phyloP scores from a whole-genome alignment of 2,797 vertebrate genomes.

The Phoebastria nigripes region DNA sequence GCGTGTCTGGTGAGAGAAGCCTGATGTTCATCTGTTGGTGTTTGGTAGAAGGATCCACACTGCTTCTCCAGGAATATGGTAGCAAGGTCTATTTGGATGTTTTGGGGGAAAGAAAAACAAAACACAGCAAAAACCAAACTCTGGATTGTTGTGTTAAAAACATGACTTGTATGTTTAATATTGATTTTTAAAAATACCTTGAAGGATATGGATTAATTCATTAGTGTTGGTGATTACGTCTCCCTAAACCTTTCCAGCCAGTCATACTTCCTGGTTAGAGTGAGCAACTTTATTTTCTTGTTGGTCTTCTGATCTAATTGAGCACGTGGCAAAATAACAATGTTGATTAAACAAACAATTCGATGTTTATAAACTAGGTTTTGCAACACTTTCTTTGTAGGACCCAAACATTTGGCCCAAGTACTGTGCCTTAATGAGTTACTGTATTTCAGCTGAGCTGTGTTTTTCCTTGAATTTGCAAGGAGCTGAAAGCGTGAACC shows the following conservation, averaged over 20 bases:
- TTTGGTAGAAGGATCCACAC: not conserved
- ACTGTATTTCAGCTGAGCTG: not conserved
- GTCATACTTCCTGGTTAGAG: not conserved
- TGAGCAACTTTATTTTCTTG: not conserved
- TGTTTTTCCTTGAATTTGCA: not conserved
- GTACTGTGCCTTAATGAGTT: not conserved
- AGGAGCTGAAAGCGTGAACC: not conserved
- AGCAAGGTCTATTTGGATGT: not conserved
- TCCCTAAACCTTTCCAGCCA: not conserved
- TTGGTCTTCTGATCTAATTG: not conserved
- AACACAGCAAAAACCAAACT: not conserved
- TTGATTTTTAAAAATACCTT: not conserved
- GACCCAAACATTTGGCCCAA: not conserved
- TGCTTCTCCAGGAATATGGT: not conserved
- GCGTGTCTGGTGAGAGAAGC: not conserved
- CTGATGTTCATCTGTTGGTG: not conserved
- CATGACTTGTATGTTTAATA: not conserved
- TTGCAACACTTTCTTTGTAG: not conserved
- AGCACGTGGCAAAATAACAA: not conserved
- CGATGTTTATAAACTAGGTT: not conserved
- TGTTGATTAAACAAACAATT: not conserved
- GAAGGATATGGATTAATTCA: not conserved
- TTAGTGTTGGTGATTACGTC: not conserved
- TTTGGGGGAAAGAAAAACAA: not conserved
- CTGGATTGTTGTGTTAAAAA: not conserved